Conservation (phyloP, 2,797 vertebrate genomes). For the Neosilurus mollespiculum region DNA sequence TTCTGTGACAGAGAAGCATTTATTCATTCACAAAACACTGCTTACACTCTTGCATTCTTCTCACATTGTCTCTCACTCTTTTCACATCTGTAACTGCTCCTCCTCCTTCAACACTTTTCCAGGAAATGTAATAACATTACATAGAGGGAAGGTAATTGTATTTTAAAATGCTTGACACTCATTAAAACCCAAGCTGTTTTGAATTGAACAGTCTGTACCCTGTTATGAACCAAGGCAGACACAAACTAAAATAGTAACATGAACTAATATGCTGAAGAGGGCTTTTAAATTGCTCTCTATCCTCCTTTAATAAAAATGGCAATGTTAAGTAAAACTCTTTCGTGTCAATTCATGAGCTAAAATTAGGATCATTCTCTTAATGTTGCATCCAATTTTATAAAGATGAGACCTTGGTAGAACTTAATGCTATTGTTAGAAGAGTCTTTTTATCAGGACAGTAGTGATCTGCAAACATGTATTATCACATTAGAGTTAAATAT, state of each 20-base stretch:
- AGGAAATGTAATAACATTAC: conserved; percentile 37
- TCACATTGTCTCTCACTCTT: conserved; percentile 16
- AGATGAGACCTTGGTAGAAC: conserved; percentile 16
- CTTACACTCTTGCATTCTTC: not conserved
- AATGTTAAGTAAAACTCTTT: conserved; percentile 39
- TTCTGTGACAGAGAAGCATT: conserved; percentile 30
- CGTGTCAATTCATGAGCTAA: conserved; percentile 16
- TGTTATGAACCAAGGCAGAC: conserved; percentile 32
- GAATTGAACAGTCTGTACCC: conserved; percentile 35
- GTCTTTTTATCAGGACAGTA: conserved; percentile 67
- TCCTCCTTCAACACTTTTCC: conserved; percentile 24
- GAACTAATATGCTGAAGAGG: conserved; percentile 32
- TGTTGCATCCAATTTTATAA: conserved; percentile 29
- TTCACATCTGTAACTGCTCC: conserved; percentile 23
- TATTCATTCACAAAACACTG: conserved; percentile 41
- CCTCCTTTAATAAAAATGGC: conserved; percentile 28
- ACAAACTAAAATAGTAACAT: conserved; percentile 42
- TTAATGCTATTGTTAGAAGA: too few relatives aligned
- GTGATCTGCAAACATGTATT: conserved; percentile 54
- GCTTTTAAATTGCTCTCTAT: conserved; percentile 38
- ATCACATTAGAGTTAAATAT: conserved; percentile 30
- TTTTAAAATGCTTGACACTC: conserved; percentile 31
- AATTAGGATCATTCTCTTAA: conserved; percentile 12
- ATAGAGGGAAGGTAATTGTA: conserved; percentile 22
- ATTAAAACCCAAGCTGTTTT: conserved; percentile 42